Evolutionary conservation across 2,797 vertebrate genomes (phyloP).

Genomic region (Fringilla coelebs): DNA sequence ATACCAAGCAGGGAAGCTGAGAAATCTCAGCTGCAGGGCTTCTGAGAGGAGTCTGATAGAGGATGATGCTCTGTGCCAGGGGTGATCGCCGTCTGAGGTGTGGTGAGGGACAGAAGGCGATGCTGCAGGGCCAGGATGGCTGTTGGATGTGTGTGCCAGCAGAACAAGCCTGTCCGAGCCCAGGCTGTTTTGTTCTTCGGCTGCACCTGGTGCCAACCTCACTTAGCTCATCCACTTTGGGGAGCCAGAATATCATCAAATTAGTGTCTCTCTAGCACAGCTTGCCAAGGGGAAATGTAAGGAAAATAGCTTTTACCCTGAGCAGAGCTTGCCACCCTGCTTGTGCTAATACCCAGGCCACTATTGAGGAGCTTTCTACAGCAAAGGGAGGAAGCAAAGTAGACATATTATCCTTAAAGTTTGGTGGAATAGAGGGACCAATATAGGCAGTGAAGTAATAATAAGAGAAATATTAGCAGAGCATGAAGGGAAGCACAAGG

Average conservation of each 20-base stretch:
- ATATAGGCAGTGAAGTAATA: not conserved
- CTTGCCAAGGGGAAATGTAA: not conserved
- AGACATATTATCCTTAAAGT: not conserved
- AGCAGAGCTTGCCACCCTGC: not conserved
- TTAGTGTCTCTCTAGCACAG: not conserved
- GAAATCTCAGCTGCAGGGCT: not conserved
- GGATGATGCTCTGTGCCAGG: not conserved
- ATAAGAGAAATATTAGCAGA: not conserved
- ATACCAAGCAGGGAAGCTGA: not conserved
- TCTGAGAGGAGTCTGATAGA: not conserved
- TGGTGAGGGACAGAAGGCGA: not conserved
- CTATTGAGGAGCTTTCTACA: not conserved
- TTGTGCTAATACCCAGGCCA: not conserved
- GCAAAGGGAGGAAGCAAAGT: not conserved
- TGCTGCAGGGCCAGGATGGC: not conserved
- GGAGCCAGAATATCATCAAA: not conserved
- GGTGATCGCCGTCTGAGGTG: not conserved
- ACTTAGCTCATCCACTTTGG: not conserved
- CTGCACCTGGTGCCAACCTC: not conserved
- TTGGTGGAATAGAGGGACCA: not conserved
- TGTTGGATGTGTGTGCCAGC: not conserved
- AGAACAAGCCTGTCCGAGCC: rapidly evolving
- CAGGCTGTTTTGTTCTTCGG: not conserved
- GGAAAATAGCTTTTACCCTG: not conserved
- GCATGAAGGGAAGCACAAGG: not conserved